These are phyloP conservation scores for Thinocorus orbignyianus DNA, from an alignment of 2,113 vertebrate species.

Conservation along the genomic window DNA sequence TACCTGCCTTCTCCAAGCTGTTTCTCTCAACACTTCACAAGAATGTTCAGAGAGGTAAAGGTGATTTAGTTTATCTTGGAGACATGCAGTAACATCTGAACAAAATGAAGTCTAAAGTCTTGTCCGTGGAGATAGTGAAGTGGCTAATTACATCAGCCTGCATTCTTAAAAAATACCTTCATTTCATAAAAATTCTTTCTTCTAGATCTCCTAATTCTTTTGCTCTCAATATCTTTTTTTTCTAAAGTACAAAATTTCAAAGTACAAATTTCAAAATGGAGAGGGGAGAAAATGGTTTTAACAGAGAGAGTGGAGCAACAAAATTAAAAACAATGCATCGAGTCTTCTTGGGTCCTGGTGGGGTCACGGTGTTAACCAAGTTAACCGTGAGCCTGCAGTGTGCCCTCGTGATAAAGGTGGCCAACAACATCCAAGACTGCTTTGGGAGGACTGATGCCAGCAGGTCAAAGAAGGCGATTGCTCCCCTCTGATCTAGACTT, in stretches of 20 bases:
- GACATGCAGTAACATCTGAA: not conserved
- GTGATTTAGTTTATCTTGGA: not conserved
- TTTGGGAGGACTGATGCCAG: not conserved
- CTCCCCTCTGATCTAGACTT: not conserved
- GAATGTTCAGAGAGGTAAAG: not conserved
- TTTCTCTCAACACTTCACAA: not conserved
- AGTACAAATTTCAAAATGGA: too few relatives aligned
- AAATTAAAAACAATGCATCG: conserved; percentile 22
- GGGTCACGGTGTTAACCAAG: not conserved
- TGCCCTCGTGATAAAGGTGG: not conserved
- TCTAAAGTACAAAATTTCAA: not conserved
- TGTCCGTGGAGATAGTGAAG: not conserved
- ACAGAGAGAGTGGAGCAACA: not conserved
- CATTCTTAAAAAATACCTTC: not conserved
- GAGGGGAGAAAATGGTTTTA: not conserved
- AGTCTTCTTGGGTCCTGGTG: not conserved
- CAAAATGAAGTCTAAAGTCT: not conserved
- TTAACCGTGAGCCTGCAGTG: not conserved
- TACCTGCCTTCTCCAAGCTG: not conserved
- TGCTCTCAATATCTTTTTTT: not conserved
- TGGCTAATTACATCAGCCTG: not conserved
- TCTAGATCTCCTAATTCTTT: not conserved
- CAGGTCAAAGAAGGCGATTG: not conserved
- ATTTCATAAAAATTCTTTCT: not conserved
- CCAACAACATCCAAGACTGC: not conserved